A percentile compares a stretch with the other conserved stretches of the same genome.
Evolutionary conservation across 2,113 vertebrate genomes (phyloP).

Genomic region (Polypterus bichir): DNA sequence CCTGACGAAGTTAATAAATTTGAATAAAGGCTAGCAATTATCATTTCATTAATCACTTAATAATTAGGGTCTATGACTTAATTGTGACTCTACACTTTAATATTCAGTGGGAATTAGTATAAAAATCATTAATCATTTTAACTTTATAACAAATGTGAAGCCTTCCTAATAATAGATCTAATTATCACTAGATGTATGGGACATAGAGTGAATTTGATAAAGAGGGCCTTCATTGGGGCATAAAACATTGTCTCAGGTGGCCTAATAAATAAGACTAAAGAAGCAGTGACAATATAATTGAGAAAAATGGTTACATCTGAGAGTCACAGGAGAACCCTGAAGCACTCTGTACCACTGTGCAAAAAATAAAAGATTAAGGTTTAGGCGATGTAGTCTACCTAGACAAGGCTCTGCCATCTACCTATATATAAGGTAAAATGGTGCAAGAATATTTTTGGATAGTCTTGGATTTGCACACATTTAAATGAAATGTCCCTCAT

Average conservation of each 20-base stretch:
- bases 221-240: constrained; percentile 5
- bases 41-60: constrained; percentile 65
- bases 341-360: background rate
- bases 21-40: constrained; percentile 48
- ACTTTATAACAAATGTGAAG: constrained; percentile 47
- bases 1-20: constrained; percentile 44
- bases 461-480: no score
- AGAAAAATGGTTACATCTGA: background rate
- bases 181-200: constrained; percentile 15
- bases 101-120: constrained; percentile 53
- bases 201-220: constrained; percentile 12
- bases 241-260: constrained; percentile 2
- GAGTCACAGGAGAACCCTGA: background rate
- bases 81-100: constrained; percentile 49
- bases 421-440: no score
- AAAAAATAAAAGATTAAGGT: no score
- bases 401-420: no score
- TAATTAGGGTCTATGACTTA: constrained; percentile 56
- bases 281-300: background rate
- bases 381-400: no score
- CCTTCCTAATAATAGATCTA: constrained; percentile 60
- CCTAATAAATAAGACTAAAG: background rate
- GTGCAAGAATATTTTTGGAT: no score
- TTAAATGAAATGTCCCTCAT: no score
- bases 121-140: constrained; percentile 48